Percentiles rank a stretch among this genome's conserved stretches.
Evolutionary conservation across 2,888 invertebrate genomes (phyloP).

Genomic region (Hartigia nigra): DNA sequence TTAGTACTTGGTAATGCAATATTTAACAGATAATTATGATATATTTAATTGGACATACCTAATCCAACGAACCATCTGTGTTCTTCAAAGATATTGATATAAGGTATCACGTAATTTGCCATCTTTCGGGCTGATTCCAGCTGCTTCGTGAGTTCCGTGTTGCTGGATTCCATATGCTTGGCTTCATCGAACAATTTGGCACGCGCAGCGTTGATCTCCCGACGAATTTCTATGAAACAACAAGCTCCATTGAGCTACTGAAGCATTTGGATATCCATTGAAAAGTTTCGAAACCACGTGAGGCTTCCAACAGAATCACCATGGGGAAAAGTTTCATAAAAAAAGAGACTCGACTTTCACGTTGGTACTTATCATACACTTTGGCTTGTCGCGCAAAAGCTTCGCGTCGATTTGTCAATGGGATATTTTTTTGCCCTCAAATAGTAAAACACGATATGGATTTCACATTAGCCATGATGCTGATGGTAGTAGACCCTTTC

Average conservation of each 20-base stretch:
- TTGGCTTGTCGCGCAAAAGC: background rate
- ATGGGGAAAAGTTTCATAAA: background rate
- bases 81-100: constrained; percentile 71
- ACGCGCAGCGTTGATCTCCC: constrained; percentile 70
- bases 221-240: constrained; percentile 69
- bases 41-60: constrained; percentile 64
- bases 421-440: constrained; percentile 10
- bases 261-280: background rate
- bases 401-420: background rate
- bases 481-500: background rate
- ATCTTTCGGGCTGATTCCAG: constrained; percentile 61
- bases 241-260: constrained; percentile 12
- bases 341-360: background rate
- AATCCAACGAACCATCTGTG: constrained; percentile 75
- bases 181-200: constrained; percentile 71
- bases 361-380: background rate
- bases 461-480: constrained; percentile 46
- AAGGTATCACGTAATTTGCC: constrained; percentile 48
- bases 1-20: background rate
- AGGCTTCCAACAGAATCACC: background rate
- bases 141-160: constrained; percentile 68
- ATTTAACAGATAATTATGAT: background rate
- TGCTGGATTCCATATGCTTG: constrained; percentile 71
- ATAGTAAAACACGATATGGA: constrained; percentile 45
- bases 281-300: background rate